Conservation (phyloP, 2,113 vertebrate genomes). For the Cephalopholis sonnerati region DNA sequence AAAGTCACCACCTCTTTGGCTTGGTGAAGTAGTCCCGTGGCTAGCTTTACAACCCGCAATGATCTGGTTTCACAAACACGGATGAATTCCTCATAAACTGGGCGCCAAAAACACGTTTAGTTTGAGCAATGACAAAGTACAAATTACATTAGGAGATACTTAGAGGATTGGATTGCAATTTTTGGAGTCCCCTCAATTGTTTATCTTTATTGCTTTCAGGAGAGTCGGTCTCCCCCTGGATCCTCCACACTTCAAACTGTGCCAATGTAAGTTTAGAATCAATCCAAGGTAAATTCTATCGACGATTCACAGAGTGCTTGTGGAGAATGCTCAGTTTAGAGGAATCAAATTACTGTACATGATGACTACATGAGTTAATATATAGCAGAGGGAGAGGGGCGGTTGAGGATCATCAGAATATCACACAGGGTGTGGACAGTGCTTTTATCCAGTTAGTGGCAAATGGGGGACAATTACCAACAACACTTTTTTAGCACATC, state of each 20-base stretch:
- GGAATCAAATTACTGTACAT: not conserved
- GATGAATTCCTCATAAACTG: not conserved
- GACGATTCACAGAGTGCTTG: not conserved
- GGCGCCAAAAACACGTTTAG: not conserved
- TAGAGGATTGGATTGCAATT: not conserved
- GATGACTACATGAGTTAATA: not conserved
- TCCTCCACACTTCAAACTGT: not conserved
- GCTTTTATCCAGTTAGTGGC: constrained; percentile 24
- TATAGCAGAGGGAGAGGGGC: not conserved
- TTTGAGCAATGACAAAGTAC: not conserved
- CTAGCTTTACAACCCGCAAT: not conserved
- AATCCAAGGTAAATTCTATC: not conserved
- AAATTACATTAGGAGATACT: not conserved
- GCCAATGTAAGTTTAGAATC: not conserved
- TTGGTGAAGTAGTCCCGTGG: not conserved
- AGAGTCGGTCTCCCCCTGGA: not conserved
- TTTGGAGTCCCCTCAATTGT: not conserved
- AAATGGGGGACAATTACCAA: constrained; percentile 8
- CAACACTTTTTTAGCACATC: constrained; percentile 18
- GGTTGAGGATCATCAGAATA: not conserved
- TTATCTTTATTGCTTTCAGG: not conserved
- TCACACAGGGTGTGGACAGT: not conserved
- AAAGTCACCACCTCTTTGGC: not conserved
- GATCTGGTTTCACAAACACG: not conserved
- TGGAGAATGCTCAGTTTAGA: not conserved